Evolutionary conservation across 23 tunicate genomes (phyloP), one percentile per base, ranked within the genome.

Genomic region (Trididemnum clinides): DNA sequence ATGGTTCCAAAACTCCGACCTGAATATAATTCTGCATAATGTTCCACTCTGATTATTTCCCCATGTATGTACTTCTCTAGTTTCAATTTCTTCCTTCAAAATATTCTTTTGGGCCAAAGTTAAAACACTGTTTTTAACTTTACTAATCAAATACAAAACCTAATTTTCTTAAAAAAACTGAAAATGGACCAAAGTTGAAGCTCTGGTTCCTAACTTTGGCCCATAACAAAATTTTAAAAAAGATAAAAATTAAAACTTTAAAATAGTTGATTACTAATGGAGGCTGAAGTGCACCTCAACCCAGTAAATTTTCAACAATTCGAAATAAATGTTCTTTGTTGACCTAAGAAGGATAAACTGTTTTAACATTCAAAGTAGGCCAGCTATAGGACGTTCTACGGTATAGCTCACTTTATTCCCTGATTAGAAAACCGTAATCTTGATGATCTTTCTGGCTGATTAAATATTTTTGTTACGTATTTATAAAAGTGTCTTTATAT

Each of bases 101-200:
- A 59, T 28, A 59, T 28, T 19, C 66, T 59, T 59, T 59, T 59
- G 66, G 66, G 25, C 66, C 66, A 59, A 59, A 59, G 66, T 59
- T 19, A 59, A 59, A 5, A 59, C 22, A 59, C 20, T 3, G 5
- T 19, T 25, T 28, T 28, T 19, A 10, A 59, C 66, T 59, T 59
- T 59, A 28, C 66, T 59, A 19, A 59, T 7, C 54, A 7, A 44
- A 59, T 19, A 28, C 66, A 59, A 59, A 59, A 15, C 20, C 66
- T 4, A 3, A 25, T 59, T 5, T 19, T 59, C 66, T 59, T n/a
- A 59, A 25, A 19, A 59, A 59, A 59, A 59, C 22, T 4, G 22
- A 19, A 28, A 59, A 25, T n/a, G 66, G 66, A 28, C 66, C 66
- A 59, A 59, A 59, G 66, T 59, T 59, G 66, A 59, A n/a, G 66